Conservation (phyloP, 2,797 vertebrate genomes). For the Bufotes viridis region DNA sequence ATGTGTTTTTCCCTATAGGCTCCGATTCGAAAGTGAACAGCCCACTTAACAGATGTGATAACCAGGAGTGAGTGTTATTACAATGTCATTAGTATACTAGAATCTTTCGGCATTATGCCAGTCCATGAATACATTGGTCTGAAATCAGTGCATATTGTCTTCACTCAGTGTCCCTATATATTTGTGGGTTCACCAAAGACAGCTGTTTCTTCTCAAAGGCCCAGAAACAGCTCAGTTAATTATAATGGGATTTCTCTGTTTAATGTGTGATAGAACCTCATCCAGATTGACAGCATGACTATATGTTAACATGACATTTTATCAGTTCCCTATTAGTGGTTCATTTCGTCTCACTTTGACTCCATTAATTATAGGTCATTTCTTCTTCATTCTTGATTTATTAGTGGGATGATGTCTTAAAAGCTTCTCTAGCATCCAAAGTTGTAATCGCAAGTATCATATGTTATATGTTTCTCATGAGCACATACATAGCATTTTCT, state of each 20-base stretch:
- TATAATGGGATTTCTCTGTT: conserved; percentile 37
- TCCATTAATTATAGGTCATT: conserved; percentile 30
- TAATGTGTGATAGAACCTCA: conserved; percentile 37
- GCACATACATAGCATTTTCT: conserved; percentile 52
- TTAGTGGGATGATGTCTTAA: conserved; percentile 44
- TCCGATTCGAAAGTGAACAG: conserved; percentile 4
- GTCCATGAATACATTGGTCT: background rate
- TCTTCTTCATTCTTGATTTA: conserved; percentile 41
- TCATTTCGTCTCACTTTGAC: background rate
- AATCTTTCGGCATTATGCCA: conserved; percentile 22
- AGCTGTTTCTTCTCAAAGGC: conserved; percentile 26
- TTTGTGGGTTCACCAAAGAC: background rate
- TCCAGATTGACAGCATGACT: conserved; percentile 25
- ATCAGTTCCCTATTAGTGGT: conserved; percentile 7
- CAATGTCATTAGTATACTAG: conserved; percentile 21
- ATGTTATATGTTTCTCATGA: conserved; percentile 55
- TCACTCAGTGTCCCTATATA: conserved; percentile 5
- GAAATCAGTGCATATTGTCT: conserved; percentile 8
- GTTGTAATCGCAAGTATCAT: conserved; percentile 40
- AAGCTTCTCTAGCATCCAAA: conserved; percentile 42
- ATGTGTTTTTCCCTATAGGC: conserved; percentile 15
- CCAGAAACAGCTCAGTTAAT: conserved; percentile 3
- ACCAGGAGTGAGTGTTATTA: conserved; percentile 34
- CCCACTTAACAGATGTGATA: conserved; percentile 39
- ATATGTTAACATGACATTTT: conserved; percentile 40